Evolutionary conservation across 2,113 vertebrate species (phyloP).

Genomic region (Phaethornis superciliosus): DNA sequence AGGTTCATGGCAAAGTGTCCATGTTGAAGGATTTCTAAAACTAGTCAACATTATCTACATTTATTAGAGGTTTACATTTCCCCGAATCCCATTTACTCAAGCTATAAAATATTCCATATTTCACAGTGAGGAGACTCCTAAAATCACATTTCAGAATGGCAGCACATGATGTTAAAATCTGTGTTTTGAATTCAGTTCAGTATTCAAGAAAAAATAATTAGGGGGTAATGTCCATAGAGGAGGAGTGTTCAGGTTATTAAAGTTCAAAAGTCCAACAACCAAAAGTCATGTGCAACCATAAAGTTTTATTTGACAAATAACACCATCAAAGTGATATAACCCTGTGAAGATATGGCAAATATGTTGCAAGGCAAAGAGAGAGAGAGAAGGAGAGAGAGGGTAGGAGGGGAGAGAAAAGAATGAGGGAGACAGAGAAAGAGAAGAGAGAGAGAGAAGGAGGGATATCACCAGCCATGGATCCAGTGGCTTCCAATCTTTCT

Average conservation of each 20-base stretch:
- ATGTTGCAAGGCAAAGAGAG: no score
- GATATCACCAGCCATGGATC: no score
- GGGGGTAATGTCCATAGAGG: not conserved
- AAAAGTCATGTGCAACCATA: no score
- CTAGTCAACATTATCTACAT: not conserved
- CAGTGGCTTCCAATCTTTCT: no score
- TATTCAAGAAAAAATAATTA: conserved; percentile 2
- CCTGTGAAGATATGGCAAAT: no score
- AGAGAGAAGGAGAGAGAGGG: no score
- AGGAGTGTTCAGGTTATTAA: not conserved
- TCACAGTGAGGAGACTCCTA: not conserved
- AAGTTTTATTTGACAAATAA: no score
- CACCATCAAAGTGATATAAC: no score
- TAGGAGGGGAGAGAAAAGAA: no score
- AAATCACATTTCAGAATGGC: not conserved
- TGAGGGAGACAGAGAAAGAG: no score
- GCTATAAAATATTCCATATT: not conserved
- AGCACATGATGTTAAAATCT: not conserved
- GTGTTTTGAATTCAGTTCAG: conserved; percentile 6
- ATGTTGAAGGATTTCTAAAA: not conserved
- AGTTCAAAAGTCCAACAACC: no score
- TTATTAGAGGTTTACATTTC: not conserved
- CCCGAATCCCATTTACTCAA: not conserved
- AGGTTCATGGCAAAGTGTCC: not conserved
- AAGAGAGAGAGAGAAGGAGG: no score